phyloP scores from a whole-genome alignment of 2,113 vertebrate genomes.

The Fulica atra region DNA sequence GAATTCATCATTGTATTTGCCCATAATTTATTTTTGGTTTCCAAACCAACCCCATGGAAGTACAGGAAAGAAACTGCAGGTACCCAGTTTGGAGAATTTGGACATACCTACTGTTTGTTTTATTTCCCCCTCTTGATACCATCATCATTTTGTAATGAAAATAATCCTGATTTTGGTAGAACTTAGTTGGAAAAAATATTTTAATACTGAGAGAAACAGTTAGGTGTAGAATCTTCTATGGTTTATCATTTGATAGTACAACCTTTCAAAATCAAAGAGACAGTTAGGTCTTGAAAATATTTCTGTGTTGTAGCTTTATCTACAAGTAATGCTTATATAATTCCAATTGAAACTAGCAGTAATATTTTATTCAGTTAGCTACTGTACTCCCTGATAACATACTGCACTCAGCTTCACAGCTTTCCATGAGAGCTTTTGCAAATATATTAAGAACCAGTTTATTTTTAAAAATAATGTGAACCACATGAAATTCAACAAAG shows the following conservation, averaged over 20 bases:
- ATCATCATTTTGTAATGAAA: not conserved
- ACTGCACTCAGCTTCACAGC: not conserved
- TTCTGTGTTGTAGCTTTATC: not conserved
- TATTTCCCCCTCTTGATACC: not conserved
- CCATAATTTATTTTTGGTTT: conserved; percentile 21
- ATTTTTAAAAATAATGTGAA: not conserved
- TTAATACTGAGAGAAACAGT: not conserved
- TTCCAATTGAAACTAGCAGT: not conserved
- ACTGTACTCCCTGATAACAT: not conserved
- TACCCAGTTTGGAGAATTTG: not conserved
- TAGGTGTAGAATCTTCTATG: not conserved
- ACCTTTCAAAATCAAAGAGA: not conserved
- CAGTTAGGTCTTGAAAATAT: not conserved
- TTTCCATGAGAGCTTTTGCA: not conserved
- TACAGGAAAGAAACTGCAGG: not conserved
- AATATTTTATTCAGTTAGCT: not conserved
- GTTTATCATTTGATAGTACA: not conserved
- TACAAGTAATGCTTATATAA: not conserved
- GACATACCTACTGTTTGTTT: not conserved
- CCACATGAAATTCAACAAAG: not conserved
- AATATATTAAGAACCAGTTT: not conserved
- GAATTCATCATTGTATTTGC: conserved; percentile 12
- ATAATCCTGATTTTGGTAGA: not conserved
- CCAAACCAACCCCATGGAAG: not conserved
- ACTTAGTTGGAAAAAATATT: not conserved